Evolutionary conservation across 2,888 invertebrate genomes (phyloP).

Genomic region (Gymnoscelis rufifasciata): DNA sequence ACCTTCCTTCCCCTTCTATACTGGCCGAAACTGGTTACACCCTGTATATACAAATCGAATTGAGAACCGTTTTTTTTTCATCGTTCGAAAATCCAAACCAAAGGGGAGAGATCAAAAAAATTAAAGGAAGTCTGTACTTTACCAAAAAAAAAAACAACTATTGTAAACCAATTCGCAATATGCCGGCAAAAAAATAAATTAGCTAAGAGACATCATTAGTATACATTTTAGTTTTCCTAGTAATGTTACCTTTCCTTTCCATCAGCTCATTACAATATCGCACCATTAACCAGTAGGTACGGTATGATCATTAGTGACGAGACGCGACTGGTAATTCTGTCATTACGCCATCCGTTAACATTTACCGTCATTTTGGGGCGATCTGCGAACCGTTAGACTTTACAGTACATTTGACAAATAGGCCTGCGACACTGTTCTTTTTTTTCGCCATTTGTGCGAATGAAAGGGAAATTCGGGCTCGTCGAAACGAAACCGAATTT

Average conservation of each 20-base stretch:
- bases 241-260: background rate
- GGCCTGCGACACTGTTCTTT: slow-evolving; percentile 15
- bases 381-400: slow-evolving; percentile 63
- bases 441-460: background rate
- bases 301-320: slow-evolving; percentile 44
- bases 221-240: background rate
- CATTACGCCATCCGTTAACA: slow-evolving; percentile 52
- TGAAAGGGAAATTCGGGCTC: slow-evolving; percentile 1
- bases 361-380: slow-evolving; percentile 61
- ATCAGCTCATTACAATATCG: background rate
- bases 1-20: too few relatives aligned
- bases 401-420: slow-evolving; percentile 33
- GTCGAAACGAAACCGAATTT: background rate
- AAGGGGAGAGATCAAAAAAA: too few relatives aligned
- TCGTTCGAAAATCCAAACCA: too few relatives aligned
- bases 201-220: too few relatives aligned
- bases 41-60: too few relatives aligned
- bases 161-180: too few relatives aligned
- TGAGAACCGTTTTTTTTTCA: too few relatives aligned
- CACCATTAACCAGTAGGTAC: slow-evolving; percentile 1
- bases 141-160: too few relatives aligned
- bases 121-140: too few relatives aligned
- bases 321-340: slow-evolving; percentile 52
- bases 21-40: too few relatives aligned
- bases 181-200: too few relatives aligned